These are phyloP conservation scores for Crossocerus cetratus DNA, from an alignment of 2,888 invertebrate species.

Conservation along the genomic window DNA sequence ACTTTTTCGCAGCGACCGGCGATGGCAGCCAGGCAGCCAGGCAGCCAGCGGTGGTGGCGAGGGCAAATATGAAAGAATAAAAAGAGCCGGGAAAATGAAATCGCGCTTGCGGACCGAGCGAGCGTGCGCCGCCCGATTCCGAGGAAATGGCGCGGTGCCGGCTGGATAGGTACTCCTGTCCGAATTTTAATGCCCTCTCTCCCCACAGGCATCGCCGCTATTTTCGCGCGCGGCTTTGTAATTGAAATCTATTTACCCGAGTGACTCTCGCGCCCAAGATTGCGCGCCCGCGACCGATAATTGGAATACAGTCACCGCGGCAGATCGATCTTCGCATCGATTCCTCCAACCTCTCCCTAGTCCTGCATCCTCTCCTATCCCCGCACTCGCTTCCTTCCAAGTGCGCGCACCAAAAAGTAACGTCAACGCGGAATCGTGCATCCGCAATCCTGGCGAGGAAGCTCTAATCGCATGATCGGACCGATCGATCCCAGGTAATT, in stretches of 20 bases:
- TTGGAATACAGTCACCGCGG: no score
- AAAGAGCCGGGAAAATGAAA: constrained; percentile 15
- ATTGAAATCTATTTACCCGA: constrained; percentile 6
- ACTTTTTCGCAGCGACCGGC: constrained; percentile 20
- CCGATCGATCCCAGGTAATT: no score
- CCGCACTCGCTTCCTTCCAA: no score
- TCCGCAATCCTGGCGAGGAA: constrained; percentile 5
- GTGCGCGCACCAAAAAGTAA: not conserved
- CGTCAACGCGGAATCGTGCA: not conserved
- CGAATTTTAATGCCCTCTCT: constrained; percentile 1
- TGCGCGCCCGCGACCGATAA: no score
- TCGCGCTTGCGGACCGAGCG: not conserved
- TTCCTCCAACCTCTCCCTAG: constrained; percentile 2
- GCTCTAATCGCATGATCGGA: not conserved
- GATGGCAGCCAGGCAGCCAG: no score
- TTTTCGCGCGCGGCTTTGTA: constrained; percentile 3
- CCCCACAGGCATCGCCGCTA: not conserved
- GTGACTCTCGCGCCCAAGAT: not conserved
- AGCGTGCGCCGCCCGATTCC: not conserved
- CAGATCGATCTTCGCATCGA: constrained; percentile 2
- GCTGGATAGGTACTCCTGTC: not conserved
- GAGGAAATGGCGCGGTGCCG: constrained; percentile 3
- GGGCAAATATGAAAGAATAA: constrained; percentile 35
- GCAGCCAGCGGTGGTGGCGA: constrained; percentile 7
- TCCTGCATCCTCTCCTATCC: no score